phyloP scores from a whole-genome alignment of 2,113 vertebrate species.

The Dolichotis patagonum region DNA sequence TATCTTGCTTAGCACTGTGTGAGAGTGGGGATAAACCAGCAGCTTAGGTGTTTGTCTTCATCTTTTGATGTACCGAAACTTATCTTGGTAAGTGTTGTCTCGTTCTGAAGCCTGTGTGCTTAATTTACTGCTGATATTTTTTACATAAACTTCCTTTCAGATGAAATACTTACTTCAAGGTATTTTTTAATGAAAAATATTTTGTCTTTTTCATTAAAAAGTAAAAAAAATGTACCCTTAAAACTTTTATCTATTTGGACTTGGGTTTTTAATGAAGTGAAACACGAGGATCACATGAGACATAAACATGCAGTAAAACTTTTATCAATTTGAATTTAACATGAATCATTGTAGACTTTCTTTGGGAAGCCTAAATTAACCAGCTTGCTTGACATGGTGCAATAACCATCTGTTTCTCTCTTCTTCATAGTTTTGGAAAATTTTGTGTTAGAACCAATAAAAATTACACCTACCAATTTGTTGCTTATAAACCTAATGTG shows the following conservation, averaged over 20 bases:
- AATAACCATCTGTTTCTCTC: neutral
- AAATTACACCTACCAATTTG: neutral
- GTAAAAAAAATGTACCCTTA: neutral
- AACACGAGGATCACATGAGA: conserved; percentile 17
- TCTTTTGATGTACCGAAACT: neutral
- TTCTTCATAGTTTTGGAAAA: neutral
- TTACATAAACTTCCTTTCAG: neutral
- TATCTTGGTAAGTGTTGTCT: neutral
- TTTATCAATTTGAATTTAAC: neutral
- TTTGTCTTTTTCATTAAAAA: neutral
- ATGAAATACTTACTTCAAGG: too few species aligned
- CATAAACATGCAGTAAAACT: neutral
- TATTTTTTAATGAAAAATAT: too few species aligned
- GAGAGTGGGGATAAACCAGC: neutral
- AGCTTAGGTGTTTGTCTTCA: neutral
- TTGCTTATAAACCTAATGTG: neutral
- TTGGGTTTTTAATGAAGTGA: conserved; percentile 35
- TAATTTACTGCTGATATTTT: neutral
- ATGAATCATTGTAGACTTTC: neutral
- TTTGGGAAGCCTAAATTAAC: neutral
- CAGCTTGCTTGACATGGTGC: neutral
- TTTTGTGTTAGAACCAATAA: neutral
- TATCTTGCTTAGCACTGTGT: neutral
- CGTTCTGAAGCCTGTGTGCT: neutral
- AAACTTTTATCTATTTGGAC: neutral